Evolutionary conservation across 2,888 invertebrate species (phyloP), one percentile per base, ranked within the genome.

Genomic region (Saturnia pavonia): DNA sequence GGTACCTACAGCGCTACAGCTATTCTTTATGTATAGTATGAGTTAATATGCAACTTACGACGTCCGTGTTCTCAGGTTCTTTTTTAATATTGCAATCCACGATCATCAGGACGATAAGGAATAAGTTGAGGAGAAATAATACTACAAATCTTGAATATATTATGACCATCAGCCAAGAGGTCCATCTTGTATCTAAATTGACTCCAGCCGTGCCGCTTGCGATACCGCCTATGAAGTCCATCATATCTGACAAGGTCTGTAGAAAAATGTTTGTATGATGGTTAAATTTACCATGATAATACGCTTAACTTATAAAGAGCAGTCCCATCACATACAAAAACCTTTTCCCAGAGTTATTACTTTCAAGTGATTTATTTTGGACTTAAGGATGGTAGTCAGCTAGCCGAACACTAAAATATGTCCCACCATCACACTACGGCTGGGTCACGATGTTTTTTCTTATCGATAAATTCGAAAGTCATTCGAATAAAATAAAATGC

Each of bases 61-160:
- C 75, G 54, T 72, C 72, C 14, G 74, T 75, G 51, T 74, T 75
- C 43, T 76, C 74, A 7, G 76, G 54, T 3, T 77, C 72, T 22
- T 77, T 76, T 73, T 78, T 77, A 16, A 82, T 69, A 69, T 86
- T 87, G 70, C 82, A 86, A 70, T 88, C 84, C 2, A 91, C 80
- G 7, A 89, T 83, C 19, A 90, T 82, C 16, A 80, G 71, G 11
- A 92, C 74, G 1, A 91, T 73, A 0, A 92, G 80, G 1, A 85
- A 67, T 0, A 95, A 76, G 73, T 95, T 95, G n/a, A 94, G 71
- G 14, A 94, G 40, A 83, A 94, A 94, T 43, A 95, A 81, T 0
- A 94, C 71, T 3, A 88, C 86, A 63, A 94, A 87, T 40, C 94
- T 89, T 0, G 91, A 90, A 77, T 93, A 94, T 3, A 95, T 69